Base-by-base conservation (phyloP, 2,113 vertebrate species). In the Danio rerio region DNA sequence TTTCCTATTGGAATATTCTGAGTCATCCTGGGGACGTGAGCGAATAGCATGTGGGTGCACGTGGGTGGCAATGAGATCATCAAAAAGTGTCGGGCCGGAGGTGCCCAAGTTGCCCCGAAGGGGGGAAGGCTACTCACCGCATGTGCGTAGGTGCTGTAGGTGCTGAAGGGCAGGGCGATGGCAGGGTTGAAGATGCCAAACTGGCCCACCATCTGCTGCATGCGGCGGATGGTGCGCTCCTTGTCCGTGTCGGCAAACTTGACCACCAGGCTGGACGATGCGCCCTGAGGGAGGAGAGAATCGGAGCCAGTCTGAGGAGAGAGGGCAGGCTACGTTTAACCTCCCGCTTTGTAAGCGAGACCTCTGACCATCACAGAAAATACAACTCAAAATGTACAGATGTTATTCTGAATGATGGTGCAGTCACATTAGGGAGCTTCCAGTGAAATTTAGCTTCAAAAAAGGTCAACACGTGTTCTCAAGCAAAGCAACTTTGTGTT, bases 201-300 rank as follows among this genome's bases (percentile, higher is more conserved):
- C 94, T 99, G 98, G 84, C 98, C 98, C 86, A 99, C 97, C 98
- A 99, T 99, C 95, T 99, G 98, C 91, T 99, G 98, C 98, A 99
- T 98, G 77, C 98, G 96, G 61, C 98, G 94, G 76, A 99, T 94
- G 47, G 98, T 99, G 90, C 98, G 94, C 91, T 99, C 97, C 92
- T 98, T 99, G 93, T 99, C 98, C 9, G 98, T 99, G 95, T 99
- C 97, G 0, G 98, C 98, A 83, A 99, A 99, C 93, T 99, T 99
- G 90, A 99, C 98, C 94, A 99, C 98, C 93, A 99, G 93, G 94
- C 98, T 99, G 92, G 98, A 99, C 84, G 98, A 99, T 50, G 98
- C 97, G 0, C 98, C 98, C 98, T 99, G 91, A 81, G 77, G 74
- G 78, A 86, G 88, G 85, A 92, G 88, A 88, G 85, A 91, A 86